Evolutionary conservation across 2,888 invertebrate genomes (phyloP).

Genomic region (Hoplodrina ambigua): DNA sequence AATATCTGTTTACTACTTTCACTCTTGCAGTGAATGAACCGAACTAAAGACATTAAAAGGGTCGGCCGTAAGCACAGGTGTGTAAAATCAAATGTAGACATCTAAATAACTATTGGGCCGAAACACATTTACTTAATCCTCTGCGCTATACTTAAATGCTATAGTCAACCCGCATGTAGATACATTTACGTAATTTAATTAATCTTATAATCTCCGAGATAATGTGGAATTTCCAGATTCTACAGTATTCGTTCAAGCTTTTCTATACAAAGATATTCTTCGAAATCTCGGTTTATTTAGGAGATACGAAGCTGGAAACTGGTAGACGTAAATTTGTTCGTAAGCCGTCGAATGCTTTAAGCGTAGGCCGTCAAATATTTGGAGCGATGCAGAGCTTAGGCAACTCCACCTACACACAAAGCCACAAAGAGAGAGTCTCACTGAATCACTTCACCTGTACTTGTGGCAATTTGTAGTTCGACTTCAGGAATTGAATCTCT

Average conservation of each 20-base stretch:
- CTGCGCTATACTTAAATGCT: constrained; percentile 50
- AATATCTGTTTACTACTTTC: constrained; percentile 65
- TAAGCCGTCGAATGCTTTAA: constrained; percentile 74
- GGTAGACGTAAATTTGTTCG: constrained; percentile 78
- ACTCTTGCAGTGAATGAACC: constrained; percentile 75
- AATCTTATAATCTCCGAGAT: constrained; percentile 46
- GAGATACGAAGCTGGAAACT: constrained; percentile 71
- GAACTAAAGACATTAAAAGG: constrained; percentile 85
- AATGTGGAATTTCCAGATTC: constrained; percentile 44
- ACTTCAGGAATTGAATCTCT: constrained; percentile 74
- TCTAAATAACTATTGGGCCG: constrained; percentile 78
- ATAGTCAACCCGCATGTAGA: constrained; percentile 51
- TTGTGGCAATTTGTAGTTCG: constrained; percentile 74
- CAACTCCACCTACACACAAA: constrained; percentile 72
- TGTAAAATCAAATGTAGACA: constrained; percentile 84
- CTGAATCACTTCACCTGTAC: constrained; percentile 70
- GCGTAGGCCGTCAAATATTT: constrained; percentile 75
- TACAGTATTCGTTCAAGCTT: constrained; percentile 48
- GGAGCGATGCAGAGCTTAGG: constrained; percentile 67
- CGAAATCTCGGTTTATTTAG: constrained; percentile 72
- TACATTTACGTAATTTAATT: constrained; percentile 48
- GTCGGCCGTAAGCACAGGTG: constrained; percentile 81
- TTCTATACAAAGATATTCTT: constrained; percentile 70
- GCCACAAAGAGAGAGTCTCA: constrained; percentile 61
- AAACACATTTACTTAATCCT: constrained; percentile 79